Conservation (phyloP, 1,140 invertebrate species). For the Magallana angulata region DNA sequence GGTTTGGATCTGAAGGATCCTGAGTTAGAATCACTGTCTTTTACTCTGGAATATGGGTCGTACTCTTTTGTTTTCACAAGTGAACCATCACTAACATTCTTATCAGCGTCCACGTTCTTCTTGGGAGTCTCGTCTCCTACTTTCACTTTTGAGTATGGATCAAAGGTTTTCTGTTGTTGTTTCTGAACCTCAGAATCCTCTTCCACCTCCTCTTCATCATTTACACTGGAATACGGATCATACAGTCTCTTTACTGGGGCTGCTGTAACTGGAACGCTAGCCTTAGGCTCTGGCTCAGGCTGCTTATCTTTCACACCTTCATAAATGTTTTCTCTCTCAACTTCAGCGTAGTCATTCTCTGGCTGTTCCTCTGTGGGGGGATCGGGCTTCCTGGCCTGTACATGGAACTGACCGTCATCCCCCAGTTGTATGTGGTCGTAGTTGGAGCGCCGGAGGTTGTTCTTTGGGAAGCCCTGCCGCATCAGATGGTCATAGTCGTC, state of each 20-base stretch:
- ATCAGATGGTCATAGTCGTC: conserved; percentile 68
- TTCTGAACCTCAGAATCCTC: conserved; percentile 15
- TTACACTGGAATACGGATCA: conserved; percentile 56
- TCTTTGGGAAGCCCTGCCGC: conserved; percentile 27
- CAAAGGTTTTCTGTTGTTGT: neutral
- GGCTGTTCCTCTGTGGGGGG: neutral
- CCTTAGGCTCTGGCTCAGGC: conserved; percentile 23
- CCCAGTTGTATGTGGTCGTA: conserved; percentile 63
- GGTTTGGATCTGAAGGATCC: conserved; percentile 21
- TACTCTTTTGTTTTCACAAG: conserved; percentile 56
- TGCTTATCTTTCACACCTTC: conserved; percentile 63
- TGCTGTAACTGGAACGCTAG: neutral
- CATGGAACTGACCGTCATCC: conserved; percentile 43
- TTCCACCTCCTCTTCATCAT: conserved; percentile 24
- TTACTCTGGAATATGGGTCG: conserved; percentile 67
- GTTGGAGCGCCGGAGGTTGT: conserved; percentile 45
- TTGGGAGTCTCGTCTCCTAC: conserved; percentile 41
- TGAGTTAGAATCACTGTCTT: conserved; percentile 57
- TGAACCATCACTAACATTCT: conserved; percentile 39
- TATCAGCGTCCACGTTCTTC: conserved; percentile 33
- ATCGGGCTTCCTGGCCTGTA: conserved; percentile 41
- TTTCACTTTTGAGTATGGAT: conserved; percentile 37
- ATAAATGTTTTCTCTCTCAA: conserved; percentile 62
- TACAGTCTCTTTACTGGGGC: neutral
- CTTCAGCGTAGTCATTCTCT: conserved; percentile 63